Evolutionary conservation across 2,888 invertebrate genomes (phyloP), one percentile per base, ranked within the genome.

Genomic region (Hydroisotoma schaefferi): DNA sequence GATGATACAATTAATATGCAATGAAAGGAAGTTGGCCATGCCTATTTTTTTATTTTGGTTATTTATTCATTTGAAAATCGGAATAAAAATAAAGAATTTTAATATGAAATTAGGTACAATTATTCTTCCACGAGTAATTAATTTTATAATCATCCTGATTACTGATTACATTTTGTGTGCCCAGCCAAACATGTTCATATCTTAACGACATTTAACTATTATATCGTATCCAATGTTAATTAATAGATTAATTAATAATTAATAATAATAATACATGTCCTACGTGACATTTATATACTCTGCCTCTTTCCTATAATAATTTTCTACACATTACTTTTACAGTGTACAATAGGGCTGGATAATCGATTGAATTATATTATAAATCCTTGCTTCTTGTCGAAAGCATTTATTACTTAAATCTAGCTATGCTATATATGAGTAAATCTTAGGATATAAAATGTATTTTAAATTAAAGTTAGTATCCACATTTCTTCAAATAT

Each of bases 31-130:
- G 15, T 33, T 33, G 33, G 33, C 8, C 15, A 33, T 33, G 33
- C 6, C 6, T 40, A 18, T 40, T 40, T 20, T 18, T 40, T 40
- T 40, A 20, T 18, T 40, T 40, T 15, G 40, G 40, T 40, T 40
- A 40, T 53, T 40, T 22, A 52, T 53, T 53, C 12, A 53, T 53
- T 40, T 53, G 15, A 37, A 53, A 53, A 53, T 33, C 15, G 37
- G 43, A 37, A 53, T 53, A 53, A 53, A 53, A 53, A 53, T 53
- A 53, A 53, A 53, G 43, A 53, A 40, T 53, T 53, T 40, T 53
- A 33, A 27, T 43, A 26, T 40, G 26, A 37, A 53, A 40, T 40
- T 38, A 53, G 53, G 53, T 53, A 53, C 53, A 53, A 53, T 43
- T 40, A 18, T 33, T 20, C 52, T n/a, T n/a, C n/a, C n/a, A n/a